Conservation (phyloP, 2,797 vertebrate species). For the Sebastes cheni region DNA sequence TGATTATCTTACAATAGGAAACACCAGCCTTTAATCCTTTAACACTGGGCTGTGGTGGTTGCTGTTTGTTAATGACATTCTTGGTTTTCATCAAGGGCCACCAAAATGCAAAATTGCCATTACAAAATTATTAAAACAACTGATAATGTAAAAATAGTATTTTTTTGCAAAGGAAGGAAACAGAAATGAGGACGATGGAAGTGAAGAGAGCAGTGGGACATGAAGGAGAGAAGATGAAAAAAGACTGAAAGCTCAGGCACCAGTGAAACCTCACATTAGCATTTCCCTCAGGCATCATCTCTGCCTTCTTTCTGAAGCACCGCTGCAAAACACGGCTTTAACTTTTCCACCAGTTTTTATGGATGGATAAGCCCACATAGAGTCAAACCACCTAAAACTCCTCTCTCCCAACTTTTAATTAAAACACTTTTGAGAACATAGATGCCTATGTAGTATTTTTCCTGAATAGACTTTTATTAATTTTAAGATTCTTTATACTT, state of each 20-base stretch:
- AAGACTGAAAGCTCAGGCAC: not conserved
- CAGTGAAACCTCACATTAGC: constrained; percentile 18
- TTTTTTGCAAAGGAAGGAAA: not conserved
- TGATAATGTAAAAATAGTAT: not conserved
- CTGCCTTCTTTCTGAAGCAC: not conserved
- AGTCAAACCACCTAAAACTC: not conserved
- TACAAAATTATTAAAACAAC: not conserved
- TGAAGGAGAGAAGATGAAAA: not conserved
- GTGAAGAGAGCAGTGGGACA: not conserved
- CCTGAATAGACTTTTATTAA: not conserved
- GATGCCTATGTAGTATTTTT: not conserved
- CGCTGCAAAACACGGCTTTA: not conserved
- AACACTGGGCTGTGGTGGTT: too few species aligned
- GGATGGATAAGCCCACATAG: not conserved
- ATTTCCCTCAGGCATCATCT: constrained; percentile 15
- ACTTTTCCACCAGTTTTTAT: not conserved
- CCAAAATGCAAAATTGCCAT: not conserved
- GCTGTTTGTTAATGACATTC: not conserved
- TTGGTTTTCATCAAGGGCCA: not conserved
- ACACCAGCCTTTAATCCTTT: not conserved
- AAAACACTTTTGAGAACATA: not conserved
- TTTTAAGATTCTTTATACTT: not conserved
- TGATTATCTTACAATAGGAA: not conserved
- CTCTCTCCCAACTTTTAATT: not conserved
- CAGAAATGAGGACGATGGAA: not conserved